Evolutionary conservation across 2,888 invertebrate species (phyloP), one percentile per base, ranked within the genome.

Genomic region (Blastobasis adustella): DNA sequence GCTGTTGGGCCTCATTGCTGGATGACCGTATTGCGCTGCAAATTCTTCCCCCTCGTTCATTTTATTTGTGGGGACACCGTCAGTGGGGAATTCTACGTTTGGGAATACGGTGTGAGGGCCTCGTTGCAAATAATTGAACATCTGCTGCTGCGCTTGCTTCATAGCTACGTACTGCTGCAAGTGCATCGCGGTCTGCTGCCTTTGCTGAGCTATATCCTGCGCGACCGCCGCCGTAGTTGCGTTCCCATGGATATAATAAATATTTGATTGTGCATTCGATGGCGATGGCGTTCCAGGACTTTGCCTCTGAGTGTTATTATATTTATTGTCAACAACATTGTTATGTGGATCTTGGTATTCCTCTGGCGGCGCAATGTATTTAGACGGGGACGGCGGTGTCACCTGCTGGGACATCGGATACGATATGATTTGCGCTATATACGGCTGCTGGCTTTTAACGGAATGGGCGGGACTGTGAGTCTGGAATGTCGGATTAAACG

Each of bases 81-180:
- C 71, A 51, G 77, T 78, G 47, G 67, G 65, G 52, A 76, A 84
- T 42, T 83, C 84, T 6, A 80, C 72, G 52, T 78, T 81, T 0
- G 87, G 86, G 49, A 80, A 86, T n/a, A 85, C 82, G 0, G 85
- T 83, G 49, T 85, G 84, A 0, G 87, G 84, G 43, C 81, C 78
- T 58, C 87, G 68, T 59, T 88, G 88, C 43, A 86, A 66, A 61
- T 86, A 89, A 0, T 78, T 71, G 52, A 80, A 85, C 86, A 89
- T 85, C 55, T 88, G 87, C 54, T 89, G 89, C 58, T 89, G 89
- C 0, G 89, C 89, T 67, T 89, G 89, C 55, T 89, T 89, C 89
- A 89, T 89, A 0, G 89, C 89, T 0, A 89, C 89, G 58, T 89
- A 89, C 53, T 89, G 89, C 63, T 89, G 89, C 49, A 89, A 63